A percentile compares a stretch with the other conserved stretches of the same genome.
These are phyloP conservation scores for Heliocidaris tuberculata DNA, from an alignment of 35 echinoderm and acorn worm genomes.

Conservation along the genomic window DNA sequence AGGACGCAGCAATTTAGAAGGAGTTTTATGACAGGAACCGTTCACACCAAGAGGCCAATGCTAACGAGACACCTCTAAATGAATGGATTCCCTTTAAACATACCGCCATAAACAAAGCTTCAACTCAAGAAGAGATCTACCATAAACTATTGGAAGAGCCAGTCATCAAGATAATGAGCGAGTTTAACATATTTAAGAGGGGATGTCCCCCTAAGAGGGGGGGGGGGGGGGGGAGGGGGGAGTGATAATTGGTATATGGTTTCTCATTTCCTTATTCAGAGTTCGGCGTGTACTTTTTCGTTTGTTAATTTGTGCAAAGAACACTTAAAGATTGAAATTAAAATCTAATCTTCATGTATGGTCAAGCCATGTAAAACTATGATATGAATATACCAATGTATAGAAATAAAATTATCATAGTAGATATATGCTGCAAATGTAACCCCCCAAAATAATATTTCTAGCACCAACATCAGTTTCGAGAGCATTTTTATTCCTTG, in stretches of 20 bases:
- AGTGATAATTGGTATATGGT: not conserved
- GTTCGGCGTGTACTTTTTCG: not conserved
- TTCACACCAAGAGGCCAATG: not conserved
- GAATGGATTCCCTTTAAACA: not conserved
- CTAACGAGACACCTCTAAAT: constrained; percentile 26
- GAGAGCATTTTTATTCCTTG: too few species aligned
- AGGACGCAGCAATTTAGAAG: not conserved
- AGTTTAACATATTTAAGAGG: not conserved
- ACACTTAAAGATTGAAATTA: not conserved
- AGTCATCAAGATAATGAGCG: not conserved
- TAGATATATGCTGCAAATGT: too few species aligned
- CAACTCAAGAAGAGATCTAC: not conserved
- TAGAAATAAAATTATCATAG: too few species aligned
- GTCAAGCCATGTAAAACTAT: too few species aligned
- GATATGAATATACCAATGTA: too few species aligned
- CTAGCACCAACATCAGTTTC: too few species aligned
- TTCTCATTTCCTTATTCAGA: not conserved
- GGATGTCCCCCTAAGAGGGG: not conserved
- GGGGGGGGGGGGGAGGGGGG: too few species aligned
- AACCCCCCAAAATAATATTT: too few species aligned
- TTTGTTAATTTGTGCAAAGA: not conserved
- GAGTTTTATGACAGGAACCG: not conserved
- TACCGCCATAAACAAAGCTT: not conserved
- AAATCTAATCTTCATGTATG: not conserved
- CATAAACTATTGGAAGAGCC: not conserved